Conservation (phyloP, 2,113 vertebrate genomes). For the Psammodynastes pulverulentus region DNA sequence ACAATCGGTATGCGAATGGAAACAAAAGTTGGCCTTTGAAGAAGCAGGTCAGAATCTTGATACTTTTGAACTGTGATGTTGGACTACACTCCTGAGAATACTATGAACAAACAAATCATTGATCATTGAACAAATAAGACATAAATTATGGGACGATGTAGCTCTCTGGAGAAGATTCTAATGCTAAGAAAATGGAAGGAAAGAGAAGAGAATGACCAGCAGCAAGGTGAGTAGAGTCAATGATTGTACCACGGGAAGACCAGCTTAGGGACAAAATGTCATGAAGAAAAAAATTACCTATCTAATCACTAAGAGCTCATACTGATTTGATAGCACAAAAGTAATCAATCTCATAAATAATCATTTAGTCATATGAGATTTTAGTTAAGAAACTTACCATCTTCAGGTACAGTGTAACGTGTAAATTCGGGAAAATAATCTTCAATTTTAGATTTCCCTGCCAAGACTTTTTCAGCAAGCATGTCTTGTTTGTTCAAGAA, state of each 20-base stretch:
- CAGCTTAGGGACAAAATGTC: neutral
- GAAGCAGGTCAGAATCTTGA: neutral
- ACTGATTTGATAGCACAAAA: neutral
- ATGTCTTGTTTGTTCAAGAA: conserved; percentile 99
- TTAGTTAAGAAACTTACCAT: conserved; percentile 76
- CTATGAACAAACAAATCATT: neutral
- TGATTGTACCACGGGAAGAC: neutral
- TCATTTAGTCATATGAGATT: neutral
- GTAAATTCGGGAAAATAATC: conserved; percentile 97
- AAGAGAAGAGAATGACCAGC: neutral
- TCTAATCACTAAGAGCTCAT: neutral
- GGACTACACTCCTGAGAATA: neutral
- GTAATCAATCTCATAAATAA: neutral
- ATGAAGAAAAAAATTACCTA: neutral
- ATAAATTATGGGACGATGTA: neutral
- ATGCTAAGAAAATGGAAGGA: neutral
- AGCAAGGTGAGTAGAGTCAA: neutral
- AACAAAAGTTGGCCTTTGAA: neutral
- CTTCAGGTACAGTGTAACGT: conserved; percentile 96
- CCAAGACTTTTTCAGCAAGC: conserved; percentile 98
- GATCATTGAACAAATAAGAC: neutral
- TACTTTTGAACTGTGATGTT: neutral
- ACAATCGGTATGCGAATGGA: neutral
- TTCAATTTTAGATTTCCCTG: conserved; percentile 99
- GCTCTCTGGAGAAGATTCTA: neutral